These are phyloP conservation scores for Phalacrocorax aristotelis DNA, from an alignment of 2,113 vertebrate genomes.

Conservation along the genomic window DNA sequence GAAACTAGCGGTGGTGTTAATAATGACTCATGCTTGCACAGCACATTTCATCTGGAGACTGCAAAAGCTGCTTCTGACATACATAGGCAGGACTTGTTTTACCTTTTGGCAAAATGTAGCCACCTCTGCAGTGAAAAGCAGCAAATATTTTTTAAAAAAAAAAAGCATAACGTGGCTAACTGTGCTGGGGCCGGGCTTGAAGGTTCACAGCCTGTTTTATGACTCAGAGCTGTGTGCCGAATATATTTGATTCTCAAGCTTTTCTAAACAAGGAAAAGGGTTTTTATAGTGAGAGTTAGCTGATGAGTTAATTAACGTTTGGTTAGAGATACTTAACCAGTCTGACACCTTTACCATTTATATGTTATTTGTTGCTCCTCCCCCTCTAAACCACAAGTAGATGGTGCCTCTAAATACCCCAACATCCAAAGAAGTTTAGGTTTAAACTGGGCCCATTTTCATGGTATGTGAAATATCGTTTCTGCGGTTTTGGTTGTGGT, in stretches of 20 bases:
- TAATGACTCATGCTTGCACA: conserved; percentile 59
- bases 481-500: neutral
- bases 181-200: neutral
- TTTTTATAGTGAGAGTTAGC: neutral
- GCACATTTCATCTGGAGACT: conserved; percentile 42
- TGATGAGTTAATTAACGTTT: neutral
- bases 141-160: neutral
- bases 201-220: neutral
- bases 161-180: neutral
- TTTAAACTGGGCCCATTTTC: neutral
- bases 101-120: neutral
- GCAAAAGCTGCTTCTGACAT: conserved; percentile 30
- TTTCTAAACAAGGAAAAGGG: neutral
- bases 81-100: neutral
- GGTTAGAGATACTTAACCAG: neutral
- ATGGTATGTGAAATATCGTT: neutral
- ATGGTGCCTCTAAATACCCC: neutral
- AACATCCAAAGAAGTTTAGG: neutral
- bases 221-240: neutral
- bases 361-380: neutral
- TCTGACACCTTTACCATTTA: neutral
- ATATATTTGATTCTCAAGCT: neutral
- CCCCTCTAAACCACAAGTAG: neutral
- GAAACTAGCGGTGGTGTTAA: conserved; percentile 16
- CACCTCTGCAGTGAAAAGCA: neutral